Conservation (phyloP, 64 coral and sea anemone species). For the Cladopsammia gracilis region DNA sequence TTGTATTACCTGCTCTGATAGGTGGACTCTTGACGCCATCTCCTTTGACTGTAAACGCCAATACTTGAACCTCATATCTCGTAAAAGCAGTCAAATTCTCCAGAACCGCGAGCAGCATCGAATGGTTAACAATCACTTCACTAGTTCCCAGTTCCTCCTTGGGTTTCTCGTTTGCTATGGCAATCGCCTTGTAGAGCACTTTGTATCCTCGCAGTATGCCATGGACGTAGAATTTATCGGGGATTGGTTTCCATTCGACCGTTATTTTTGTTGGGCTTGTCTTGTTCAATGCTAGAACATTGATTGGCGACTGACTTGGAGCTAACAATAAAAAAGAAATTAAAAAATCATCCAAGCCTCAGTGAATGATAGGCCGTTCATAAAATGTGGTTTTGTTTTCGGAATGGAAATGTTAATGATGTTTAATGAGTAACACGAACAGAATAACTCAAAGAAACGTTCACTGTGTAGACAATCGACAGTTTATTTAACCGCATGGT, state of each 20-base stretch:
- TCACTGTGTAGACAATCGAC: too few relatives aligned
- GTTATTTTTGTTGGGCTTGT: conserved; percentile 78
- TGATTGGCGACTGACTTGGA: conserved; percentile 75
- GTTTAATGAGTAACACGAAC: too few relatives aligned
- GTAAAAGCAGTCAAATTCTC: conserved; percentile 76
- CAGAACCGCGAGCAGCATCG: conserved; percentile 11
- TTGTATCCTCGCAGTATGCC: conserved; percentile 84
- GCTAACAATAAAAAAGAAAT: conserved; percentile 46
- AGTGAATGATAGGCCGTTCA: too few relatives aligned
- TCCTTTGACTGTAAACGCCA: conserved; percentile 91
- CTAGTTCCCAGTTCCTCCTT: background rate
- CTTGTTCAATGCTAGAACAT: conserved; percentile 69
- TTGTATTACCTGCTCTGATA: conserved; percentile 74
- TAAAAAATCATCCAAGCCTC: too few relatives aligned
- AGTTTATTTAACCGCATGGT: too few relatives aligned
- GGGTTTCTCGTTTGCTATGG: conserved; percentile 32
- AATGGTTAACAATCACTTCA: conserved; percentile 13
- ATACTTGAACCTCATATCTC: conserved; percentile 76
- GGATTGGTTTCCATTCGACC: conserved; percentile 78
- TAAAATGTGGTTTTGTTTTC: too few relatives aligned
- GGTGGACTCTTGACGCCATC: conserved; percentile 68
- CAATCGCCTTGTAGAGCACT: conserved; percentile 74
- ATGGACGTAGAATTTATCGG: conserved; percentile 76
- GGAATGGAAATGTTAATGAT: too few relatives aligned
- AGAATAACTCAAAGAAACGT: too few relatives aligned